Evolutionary conservation across 1,140 invertebrate genomes (phyloP).

Genomic region (Drosophila ananassae): DNA sequence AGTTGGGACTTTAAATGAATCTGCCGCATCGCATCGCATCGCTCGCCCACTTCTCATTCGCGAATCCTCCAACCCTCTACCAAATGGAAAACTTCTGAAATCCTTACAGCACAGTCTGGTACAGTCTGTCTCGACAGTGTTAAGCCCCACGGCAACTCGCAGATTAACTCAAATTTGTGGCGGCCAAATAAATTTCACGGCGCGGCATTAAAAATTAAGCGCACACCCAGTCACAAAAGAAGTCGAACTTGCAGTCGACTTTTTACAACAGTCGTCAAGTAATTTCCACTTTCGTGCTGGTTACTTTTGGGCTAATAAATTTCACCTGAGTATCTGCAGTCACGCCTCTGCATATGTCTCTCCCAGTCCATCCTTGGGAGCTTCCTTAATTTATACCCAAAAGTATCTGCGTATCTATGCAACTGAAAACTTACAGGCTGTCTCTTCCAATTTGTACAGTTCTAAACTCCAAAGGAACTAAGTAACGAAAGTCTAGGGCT

Average conservation of each 20-base stretch:
- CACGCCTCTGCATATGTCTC: constrained; percentile 77
- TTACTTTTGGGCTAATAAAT: constrained; percentile 58
- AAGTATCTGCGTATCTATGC: constrained; percentile 43
- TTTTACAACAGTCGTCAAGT: constrained; percentile 32
- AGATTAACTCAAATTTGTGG: constrained; percentile 80
- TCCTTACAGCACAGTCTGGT: constrained; percentile 18
- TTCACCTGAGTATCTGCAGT: constrained; percentile 64
- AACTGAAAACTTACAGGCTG: constrained; percentile 44
- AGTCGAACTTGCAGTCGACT: constrained; percentile 64
- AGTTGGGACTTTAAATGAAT: constrained; percentile 62
- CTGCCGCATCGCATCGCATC: constrained; percentile 20
- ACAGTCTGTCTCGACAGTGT: constrained; percentile 41
- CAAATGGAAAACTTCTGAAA: background rate
- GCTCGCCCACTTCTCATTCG: background rate
- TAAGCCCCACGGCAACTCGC: constrained; percentile 57
- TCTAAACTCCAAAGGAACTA: constrained; percentile 9
- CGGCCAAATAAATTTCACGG: constrained; percentile 73
- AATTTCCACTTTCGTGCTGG: constrained; percentile 55
- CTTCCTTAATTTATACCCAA: constrained; percentile 57
- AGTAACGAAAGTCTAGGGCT: constrained; percentile 30
- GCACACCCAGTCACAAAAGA: constrained; percentile 37
- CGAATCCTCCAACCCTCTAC: background rate
- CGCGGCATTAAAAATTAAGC: constrained; percentile 77
- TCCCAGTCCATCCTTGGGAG: constrained; percentile 13
- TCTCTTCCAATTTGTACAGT: constrained; percentile 55